Conservation (phyloP, 2,797 vertebrate genomes). For the Oophaga sylvatica region DNA sequence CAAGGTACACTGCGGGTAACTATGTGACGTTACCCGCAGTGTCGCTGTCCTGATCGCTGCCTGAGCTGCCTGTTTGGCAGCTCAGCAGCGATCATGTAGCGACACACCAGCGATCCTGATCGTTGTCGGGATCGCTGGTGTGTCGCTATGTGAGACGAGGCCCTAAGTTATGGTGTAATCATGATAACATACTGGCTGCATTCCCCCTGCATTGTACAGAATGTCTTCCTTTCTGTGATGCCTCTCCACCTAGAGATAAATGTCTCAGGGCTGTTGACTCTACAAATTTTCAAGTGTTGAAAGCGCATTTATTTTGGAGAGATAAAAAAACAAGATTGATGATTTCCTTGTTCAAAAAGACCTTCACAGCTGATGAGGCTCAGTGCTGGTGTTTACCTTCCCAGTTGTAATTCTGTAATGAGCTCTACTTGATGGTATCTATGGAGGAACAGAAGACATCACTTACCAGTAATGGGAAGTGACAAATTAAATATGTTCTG, state of each 20-base stretch:
- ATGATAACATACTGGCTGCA: not conserved
- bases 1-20: too few species aligned
- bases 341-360: constrained; percentile 47
- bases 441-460: constrained; percentile 12
- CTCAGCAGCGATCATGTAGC: too few species aligned
- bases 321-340: constrained; percentile 52
- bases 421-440: constrained; percentile 46
- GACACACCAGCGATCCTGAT: too few species aligned
- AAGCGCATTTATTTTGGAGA: constrained; percentile 37
- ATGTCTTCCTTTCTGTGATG: constrained; percentile 15
- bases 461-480: constrained; percentile 1
- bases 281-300: constrained; percentile 56
- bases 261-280: constrained; percentile 52
- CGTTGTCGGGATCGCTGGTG: too few species aligned
- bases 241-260: constrained; percentile 56
- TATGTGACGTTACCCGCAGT: too few species aligned
- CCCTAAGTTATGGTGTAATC: not conserved
- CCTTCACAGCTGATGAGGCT: constrained; percentile 44
- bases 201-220: not conserved
- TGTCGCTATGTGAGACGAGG: too few species aligned
- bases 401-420: constrained; percentile 47
- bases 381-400: constrained; percentile 33
- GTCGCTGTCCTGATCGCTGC: too few species aligned
- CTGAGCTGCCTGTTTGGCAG: too few species aligned
- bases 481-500: constrained; percentile 54